These are phyloP conservation scores for Patiria pectinifera DNA, from an alignment of 53 echinoderm and acorn worm genomes.

Conservation along the genomic window DNA sequence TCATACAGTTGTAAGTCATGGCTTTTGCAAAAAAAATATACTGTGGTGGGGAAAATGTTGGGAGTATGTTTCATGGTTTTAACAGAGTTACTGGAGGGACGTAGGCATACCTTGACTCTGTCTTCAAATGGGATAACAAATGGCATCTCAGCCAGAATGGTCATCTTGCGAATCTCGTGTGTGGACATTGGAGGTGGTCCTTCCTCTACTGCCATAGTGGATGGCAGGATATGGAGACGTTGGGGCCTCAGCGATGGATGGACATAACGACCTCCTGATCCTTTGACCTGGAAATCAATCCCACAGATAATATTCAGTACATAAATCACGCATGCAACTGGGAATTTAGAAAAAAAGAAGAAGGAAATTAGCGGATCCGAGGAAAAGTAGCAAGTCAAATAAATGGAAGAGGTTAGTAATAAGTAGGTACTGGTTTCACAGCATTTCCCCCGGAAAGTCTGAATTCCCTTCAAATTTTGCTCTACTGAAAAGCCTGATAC, in stretches of 20 bases:
- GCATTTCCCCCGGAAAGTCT: no score
- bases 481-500: no score
- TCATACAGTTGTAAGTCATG: no score
- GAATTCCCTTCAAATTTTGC: no score
- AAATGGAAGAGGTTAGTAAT: no score
- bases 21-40: no score
- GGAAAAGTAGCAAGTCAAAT: no score
- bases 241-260: conserved; percentile 51
- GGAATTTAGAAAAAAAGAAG: no score
- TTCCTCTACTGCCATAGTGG: conserved; percentile 72
- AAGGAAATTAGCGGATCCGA: no score
- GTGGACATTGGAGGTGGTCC: conserved; percentile 86
- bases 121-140: conserved; percentile 93
- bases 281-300: conserved; percentile 51
- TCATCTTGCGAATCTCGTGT: conserved; percentile 81
- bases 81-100: neutral
- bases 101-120: conserved; percentile 81
- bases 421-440: no score
- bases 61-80: neutral
- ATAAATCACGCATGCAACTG: no score
- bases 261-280: conserved; percentile 34
- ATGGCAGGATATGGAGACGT: conserved; percentile 58
- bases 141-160: conserved; percentile 92
- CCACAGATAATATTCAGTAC: no score
- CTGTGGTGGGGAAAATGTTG: neutral